These are phyloP conservation scores for Lontra canadensis DNA, from an alignment of 2,113 vertebrate genomes.

Conservation along the genomic window DNA sequence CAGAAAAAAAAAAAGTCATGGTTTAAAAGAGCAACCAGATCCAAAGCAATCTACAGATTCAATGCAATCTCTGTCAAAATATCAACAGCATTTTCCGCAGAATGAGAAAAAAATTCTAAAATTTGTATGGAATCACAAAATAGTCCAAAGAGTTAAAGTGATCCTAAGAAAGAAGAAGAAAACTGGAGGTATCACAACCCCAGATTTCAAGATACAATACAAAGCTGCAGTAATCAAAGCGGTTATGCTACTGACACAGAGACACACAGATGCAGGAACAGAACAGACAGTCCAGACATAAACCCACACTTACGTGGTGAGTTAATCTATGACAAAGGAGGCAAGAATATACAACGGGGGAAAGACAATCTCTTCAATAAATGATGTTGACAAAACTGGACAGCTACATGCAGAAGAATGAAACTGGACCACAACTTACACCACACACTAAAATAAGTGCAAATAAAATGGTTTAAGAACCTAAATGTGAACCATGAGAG, in stretches of 20 bases:
- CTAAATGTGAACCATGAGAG: background rate
- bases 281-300: background rate
- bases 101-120: background rate
- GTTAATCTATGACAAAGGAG: background rate
- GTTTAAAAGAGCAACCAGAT: background rate
- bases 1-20: background rate
- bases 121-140: background rate
- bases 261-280: background rate
- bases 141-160: background rate
- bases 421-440: background rate
- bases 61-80: background rate
- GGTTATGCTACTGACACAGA: background rate
- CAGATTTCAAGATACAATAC: background rate
- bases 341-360: background rate
- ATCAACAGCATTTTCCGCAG: background rate
- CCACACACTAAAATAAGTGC: background rate
- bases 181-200: background rate
- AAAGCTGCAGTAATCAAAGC: background rate
- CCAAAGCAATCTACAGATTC: background rate
- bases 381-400: background rate
- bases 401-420: background rate
- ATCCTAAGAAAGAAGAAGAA: background rate
- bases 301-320: background rate
- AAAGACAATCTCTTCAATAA: background rate
- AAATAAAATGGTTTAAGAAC: background rate